A percentile compares a stretch with the other conserved stretches of the same genome.
These are phyloP conservation scores for Osmoderma eremita DNA, from an alignment of 2,888 invertebrate species.

Conservation along the genomic window DNA sequence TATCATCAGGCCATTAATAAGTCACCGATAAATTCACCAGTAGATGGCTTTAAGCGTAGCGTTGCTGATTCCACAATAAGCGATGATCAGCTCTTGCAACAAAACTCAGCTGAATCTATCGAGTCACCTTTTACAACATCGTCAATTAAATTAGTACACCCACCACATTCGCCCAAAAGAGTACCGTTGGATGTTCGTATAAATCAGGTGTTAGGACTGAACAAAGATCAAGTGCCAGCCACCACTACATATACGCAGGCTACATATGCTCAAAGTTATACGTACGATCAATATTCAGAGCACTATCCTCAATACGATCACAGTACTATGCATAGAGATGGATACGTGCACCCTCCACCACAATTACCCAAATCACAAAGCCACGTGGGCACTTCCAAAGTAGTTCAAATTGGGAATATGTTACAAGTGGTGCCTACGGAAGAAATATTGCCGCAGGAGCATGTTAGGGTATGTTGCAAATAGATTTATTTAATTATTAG, in stretches of 20 bases:
- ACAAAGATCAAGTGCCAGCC: conserved; percentile 57
- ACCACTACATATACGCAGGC: conserved; percentile 42
- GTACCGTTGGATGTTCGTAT: conserved; percentile 71
- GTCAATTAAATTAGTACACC: conserved; percentile 12
- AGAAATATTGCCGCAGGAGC: conserved; percentile 46
- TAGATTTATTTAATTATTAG: not conserved
- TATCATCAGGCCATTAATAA: conserved; percentile 34
- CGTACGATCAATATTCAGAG: conserved; percentile 25
- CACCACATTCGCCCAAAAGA: conserved; percentile 66
- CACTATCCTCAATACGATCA: conserved; percentile 40
- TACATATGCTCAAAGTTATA: conserved; percentile 40
- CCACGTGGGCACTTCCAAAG: conserved; percentile 44
- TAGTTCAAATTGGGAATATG: conserved; percentile 69
- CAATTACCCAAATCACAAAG: not conserved
- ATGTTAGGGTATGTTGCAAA: conserved; percentile 24
- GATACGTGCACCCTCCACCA: conserved; percentile 39
- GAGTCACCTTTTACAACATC: conserved; percentile 50
- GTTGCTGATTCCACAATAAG: conserved; percentile 68
- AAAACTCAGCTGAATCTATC: conserved; percentile 49
- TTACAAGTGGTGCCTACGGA: conserved; percentile 70
- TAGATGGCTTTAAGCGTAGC: conserved; percentile 62
- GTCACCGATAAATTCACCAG: conserved; percentile 58
- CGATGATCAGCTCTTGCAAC: conserved; percentile 63
- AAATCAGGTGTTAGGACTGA: conserved; percentile 69
- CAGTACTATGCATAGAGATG: conserved; percentile 26